phyloP scores from a whole-genome alignment of 2,888 invertebrate species.

The Abrostola tripartita region DNA sequence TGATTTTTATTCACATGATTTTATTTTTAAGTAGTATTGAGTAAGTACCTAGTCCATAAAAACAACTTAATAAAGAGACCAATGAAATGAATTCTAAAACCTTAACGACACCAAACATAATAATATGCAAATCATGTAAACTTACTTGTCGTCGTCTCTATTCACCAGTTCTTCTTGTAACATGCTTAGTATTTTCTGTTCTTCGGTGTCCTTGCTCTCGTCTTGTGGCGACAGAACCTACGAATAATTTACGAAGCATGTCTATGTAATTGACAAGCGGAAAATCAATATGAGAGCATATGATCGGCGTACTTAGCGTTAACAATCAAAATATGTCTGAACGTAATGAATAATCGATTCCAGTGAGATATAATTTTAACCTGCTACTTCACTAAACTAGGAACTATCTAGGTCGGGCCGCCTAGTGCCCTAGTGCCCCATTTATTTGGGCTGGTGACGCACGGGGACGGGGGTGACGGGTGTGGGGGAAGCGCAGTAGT shows the following conservation, averaged over 20 bases:
- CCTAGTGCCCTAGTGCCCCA: slow-evolving; percentile 81
- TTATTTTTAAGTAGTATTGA: too few relatives aligned
- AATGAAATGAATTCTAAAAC: slow-evolving; percentile 25
- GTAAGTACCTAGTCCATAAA: not conserved
- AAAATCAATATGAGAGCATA: slow-evolving; percentile 71
- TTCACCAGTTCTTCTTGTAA: slow-evolving; percentile 95
- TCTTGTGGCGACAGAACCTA: slow-evolving; percentile 85
- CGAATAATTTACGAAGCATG: slow-evolving; percentile 81
- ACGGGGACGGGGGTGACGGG: slow-evolving; percentile 49
- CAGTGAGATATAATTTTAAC: slow-evolving; percentile 57
- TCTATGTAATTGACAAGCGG: slow-evolving; percentile 78
- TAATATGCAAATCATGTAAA: slow-evolving; percentile 56
- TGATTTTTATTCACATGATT: too few relatives aligned
- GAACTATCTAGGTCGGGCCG: slow-evolving; percentile 68
- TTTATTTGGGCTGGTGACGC: slow-evolving; percentile 68
- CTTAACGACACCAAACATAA: slow-evolving; percentile 16
- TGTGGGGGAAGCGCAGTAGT: slow-evolving; percentile 59
- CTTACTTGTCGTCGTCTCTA: slow-evolving; percentile 94
- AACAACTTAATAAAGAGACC: slow-evolving; percentile 6
- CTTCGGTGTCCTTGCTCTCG: slow-evolving; percentile 89
- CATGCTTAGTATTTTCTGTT: slow-evolving; percentile 92
- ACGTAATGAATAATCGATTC: slow-evolving; percentile 55
- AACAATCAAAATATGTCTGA: slow-evolving; percentile 39
- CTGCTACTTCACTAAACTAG: slow-evolving; percentile 62
- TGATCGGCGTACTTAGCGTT: slow-evolving; percentile 44